Evolutionary conservation across 2,113 vertebrate species (phyloP), one percentile per base, ranked within the genome.

Genomic region (Mellivora capensis): DNA sequence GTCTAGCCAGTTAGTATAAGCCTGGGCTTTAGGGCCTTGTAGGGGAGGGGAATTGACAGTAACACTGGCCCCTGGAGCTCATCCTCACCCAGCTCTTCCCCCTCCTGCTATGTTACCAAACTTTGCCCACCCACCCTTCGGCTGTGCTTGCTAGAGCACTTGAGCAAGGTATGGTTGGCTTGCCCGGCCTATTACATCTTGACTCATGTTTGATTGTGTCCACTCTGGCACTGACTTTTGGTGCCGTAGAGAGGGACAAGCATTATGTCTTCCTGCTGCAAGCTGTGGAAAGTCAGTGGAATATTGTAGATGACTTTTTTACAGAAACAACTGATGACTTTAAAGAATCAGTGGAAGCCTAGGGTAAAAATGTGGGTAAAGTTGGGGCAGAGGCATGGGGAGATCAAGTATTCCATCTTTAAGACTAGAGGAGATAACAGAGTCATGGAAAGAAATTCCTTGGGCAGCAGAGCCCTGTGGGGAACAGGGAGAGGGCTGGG

Each of bases 281-380:
- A 34, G 67, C 27, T 20, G 3, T 86, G 72, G 31, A 21, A 72
- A 90, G 62, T 86, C 72, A 69, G 34, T 71, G 76, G 81, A 47
- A 84, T 37, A 39, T 37, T 52, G n/a, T 14, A 71, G 71, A 88
- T 42, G 42, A 37, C 13, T 57, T 57, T 87, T 67, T 74, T n/a
- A 74, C 11, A 82, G 7, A 87, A 71, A 27, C 21, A 67, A 29
- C 3, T 85, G 42, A 42, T 31, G 74, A 23, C 27, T 72, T 91
- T 74, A 84, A 85, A 96, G 87, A 91, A 54, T 18, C 12, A 9
- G 2, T 52, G 62, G 17, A 74, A 72, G 20, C 89, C 77, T 29
- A 31, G 74, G 72, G 82, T 71, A 83, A 86, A 87, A 42, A 44
- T 37, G 8, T n/a, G 57, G 31, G 52, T 86, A 29, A n/a, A 17